A percentile compares a stretch with the other conserved stretches of the same genome.
phyloP scores from a whole-genome alignment of 1,140 invertebrate genomes.

The Scaptomyza hsui region DNA sequence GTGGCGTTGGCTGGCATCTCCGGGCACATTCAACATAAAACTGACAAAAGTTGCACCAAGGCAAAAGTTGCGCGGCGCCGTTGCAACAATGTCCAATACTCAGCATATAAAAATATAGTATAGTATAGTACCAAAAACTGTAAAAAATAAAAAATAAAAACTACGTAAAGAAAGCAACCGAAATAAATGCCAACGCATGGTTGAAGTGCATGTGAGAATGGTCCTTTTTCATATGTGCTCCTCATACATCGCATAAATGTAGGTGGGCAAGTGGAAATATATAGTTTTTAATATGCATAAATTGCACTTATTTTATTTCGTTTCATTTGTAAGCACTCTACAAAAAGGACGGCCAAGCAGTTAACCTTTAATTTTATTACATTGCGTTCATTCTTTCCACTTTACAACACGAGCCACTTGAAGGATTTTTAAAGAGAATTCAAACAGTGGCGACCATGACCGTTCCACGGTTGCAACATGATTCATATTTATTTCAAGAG shows the following conservation, averaged over 20 bases:
- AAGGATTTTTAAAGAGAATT: neutral
- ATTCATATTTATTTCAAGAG: slow-evolving; percentile 11
- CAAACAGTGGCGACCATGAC: neutral
- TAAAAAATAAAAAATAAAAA: slow-evolving; percentile 26
- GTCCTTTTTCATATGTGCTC: slow-evolving; percentile 15
- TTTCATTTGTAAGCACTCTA: slow-evolving; percentile 33
- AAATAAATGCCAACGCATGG: slow-evolving; percentile 49
- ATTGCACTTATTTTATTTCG: slow-evolving; percentile 54
- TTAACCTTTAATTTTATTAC: neutral
- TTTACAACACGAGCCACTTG: neutral
- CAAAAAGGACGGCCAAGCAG: neutral
- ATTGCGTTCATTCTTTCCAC: neutral
- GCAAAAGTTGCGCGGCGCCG: slow-evolving; percentile 38
- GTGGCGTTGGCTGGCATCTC: slow-evolving; percentile 31
- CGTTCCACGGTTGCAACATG: slow-evolving; percentile 12
- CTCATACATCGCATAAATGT: slow-evolving; percentile 1
- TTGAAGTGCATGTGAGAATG: slow-evolving; percentile 26
- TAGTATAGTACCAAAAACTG: slow-evolving; percentile 31
- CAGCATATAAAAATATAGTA: slow-evolving; percentile 53
- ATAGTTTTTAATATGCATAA: slow-evolving; percentile 73
- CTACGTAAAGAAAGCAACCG: slow-evolving; percentile 4
- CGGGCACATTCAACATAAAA: slow-evolving; percentile 33
- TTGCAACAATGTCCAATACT: slow-evolving; percentile 43
- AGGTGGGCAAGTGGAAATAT: slow-evolving; percentile 37
- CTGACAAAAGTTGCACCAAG: slow-evolving; percentile 47